phyloP scores from a whole-genome alignment of 2,797 vertebrate genomes.

The Enteromius unitaeniatus region DNA sequence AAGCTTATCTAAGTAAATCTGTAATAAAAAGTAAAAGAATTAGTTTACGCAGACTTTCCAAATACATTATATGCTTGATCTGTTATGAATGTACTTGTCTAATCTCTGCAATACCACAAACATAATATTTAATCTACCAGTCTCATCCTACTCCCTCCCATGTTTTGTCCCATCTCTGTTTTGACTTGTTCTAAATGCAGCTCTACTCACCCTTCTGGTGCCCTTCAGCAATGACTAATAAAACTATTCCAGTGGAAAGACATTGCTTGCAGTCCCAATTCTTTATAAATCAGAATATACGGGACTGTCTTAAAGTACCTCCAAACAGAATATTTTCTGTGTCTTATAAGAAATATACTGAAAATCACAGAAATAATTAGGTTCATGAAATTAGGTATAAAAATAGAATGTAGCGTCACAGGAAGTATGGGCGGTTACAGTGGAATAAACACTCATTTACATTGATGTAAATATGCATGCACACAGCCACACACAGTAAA shows the following conservation, averaged over 20 bases:
- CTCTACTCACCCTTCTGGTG: slow-evolving; percentile 29
- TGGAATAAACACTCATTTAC: not conserved
- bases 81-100: slow-evolving; percentile 23
- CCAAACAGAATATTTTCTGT: not conserved
- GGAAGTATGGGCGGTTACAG: not conserved
- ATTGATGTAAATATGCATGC: not conserved
- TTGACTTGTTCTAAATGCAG: slow-evolving; percentile 21
- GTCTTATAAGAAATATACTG: not conserved
- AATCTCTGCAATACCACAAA: slow-evolving; percentile 17
- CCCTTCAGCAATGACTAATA: slow-evolving; percentile 8
- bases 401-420: too few relatives aligned
- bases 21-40: not conserved
- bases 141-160: not conserved
- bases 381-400: too few relatives aligned
- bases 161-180: slow-evolving; percentile 12
- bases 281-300: slow-evolving; percentile 11
- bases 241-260: slow-evolving; percentile 21
- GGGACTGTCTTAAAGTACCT: not conserved
- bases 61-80: not conserved
- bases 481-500: not conserved
- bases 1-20: not conserved
- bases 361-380: not conserved
- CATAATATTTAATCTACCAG: not conserved
- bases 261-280: slow-evolving; percentile 1
- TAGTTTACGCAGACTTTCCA: not conserved